These are phyloP conservation scores for Campoplex nolae DNA, from an alignment of 2,888 invertebrate species.

Conservation along the genomic window DNA sequence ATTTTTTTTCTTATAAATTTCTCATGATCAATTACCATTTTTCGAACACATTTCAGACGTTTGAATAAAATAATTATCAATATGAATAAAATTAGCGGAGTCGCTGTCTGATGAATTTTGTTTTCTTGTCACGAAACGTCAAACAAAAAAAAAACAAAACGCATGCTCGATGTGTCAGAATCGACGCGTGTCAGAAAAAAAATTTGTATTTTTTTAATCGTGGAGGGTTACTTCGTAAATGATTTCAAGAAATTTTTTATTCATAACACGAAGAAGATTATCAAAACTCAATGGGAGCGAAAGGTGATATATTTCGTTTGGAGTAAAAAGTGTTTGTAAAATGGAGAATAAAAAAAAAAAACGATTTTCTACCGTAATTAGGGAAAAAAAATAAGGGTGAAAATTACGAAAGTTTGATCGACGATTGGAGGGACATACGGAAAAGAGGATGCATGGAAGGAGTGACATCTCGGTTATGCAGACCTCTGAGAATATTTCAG, in stretches of 20 bases:
- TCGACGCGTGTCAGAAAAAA: constrained; percentile 11
- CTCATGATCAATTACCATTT: too few species aligned
- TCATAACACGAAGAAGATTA: constrained; percentile 16
- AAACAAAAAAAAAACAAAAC: constrained; percentile 49
- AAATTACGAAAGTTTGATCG: constrained; percentile 56
- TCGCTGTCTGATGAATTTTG: constrained; percentile 9
- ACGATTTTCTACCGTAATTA: constrained; percentile 8
- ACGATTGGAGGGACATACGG: constrained; percentile 31
- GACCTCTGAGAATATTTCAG: constrained; percentile 76
- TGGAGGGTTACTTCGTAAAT: constrained; percentile 40
- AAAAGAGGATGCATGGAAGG: constrained; percentile 51
- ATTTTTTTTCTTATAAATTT: neutral
- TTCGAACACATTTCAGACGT: neutral
- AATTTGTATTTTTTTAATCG: constrained; percentile 34
- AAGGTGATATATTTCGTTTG: constrained; percentile 31
- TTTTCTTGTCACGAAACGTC: constrained; percentile 35
- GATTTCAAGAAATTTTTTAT: constrained; percentile 19
- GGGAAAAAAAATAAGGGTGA: constrained; percentile 62
- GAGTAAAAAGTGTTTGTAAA: neutral
- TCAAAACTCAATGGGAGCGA: constrained; percentile 41
- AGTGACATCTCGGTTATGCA: constrained; percentile 62
- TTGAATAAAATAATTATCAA: neutral
- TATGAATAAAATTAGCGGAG: constrained; percentile 25
- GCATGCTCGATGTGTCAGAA: constrained; percentile 39
- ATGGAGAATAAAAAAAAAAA: neutral